Evolutionary conservation across 2,888 invertebrate species (phyloP).

Genomic region (Drosophila borealis): DNA sequence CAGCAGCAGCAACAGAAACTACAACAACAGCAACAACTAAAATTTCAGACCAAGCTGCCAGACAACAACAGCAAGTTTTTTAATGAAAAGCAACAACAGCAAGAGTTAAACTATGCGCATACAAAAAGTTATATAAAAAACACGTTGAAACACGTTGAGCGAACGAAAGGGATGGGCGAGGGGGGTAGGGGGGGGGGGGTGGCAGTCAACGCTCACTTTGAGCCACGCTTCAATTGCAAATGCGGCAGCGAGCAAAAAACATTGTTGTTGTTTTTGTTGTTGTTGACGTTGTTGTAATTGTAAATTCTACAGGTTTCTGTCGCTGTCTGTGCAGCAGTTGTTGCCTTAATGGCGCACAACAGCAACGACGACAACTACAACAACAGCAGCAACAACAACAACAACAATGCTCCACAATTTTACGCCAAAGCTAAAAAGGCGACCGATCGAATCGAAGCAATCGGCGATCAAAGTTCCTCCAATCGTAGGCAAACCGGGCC

Average conservation of each 20-base stretch:
- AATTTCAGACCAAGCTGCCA: constrained; percentile 21
- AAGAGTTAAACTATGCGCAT: constrained; percentile 58
- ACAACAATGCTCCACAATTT: constrained; percentile 67
- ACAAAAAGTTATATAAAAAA: constrained; percentile 74
- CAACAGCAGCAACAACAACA: constrained; percentile 39
- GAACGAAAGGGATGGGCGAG: constrained; percentile 4
- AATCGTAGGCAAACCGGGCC: constrained; percentile 69
- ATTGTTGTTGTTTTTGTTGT: constrained; percentile 53
- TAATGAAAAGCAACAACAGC: constrained; percentile 48
- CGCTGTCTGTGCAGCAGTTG: constrained; percentile 53
- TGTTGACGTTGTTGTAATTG: constrained; percentile 69
- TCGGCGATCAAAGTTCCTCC: constrained; percentile 58
- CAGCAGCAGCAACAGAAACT: constrained; percentile 19
- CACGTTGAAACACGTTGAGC: constrained; percentile 53
- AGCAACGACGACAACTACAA: constrained; percentile 42
- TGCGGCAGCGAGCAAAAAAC: constrained; percentile 64
- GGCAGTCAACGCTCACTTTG: constrained; percentile 55
- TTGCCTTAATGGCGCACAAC: constrained; percentile 68
- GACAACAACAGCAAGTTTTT: constrained; percentile 47
- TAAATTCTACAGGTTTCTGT: constrained; percentile 77
- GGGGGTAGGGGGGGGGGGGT: constrained; percentile 8
- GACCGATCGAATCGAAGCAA: constrained; percentile 69
- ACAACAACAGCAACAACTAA: constrained; percentile 18
- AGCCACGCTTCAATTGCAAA: constrained; percentile 80
- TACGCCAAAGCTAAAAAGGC: constrained; percentile 78